Evolutionary conservation across 2,113 vertebrate genomes (phyloP).

Genomic region (Stegostoma tigrinum): DNA sequence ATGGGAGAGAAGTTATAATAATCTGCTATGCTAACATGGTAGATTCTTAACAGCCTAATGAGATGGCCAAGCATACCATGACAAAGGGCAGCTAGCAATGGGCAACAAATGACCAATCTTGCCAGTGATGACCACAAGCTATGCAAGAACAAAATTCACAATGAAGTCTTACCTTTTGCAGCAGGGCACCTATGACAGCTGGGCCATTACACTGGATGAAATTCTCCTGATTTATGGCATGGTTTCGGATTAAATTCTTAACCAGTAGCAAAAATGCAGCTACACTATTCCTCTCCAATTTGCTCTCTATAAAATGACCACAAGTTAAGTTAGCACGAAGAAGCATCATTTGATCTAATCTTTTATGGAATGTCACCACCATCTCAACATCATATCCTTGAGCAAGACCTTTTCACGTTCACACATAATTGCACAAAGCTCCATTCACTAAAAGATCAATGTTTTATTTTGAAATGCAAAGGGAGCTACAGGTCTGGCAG

Average conservation of each 20-base stretch:
- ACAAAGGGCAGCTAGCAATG: background rate
- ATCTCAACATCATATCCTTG: background rate
- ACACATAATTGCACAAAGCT: background rate
- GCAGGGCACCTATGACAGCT: constrained; percentile 75
- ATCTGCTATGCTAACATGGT: background rate
- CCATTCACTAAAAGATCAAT: background rate
- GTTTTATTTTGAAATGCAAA: background rate
- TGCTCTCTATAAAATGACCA: constrained; percentile 58
- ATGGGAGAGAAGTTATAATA: no score
- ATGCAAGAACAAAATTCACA: background rate
- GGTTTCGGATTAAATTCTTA: constrained; percentile 79
- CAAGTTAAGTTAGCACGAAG: background rate
- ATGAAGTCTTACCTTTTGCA: constrained; percentile 67
- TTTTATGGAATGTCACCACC: background rate
- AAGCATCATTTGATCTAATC: background rate
- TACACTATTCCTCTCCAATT: constrained; percentile 79
- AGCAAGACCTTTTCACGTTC: background rate
- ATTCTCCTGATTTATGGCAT: constrained; percentile 85
- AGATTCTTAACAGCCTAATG: background rate
- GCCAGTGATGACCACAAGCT: background rate
- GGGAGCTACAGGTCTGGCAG: background rate
- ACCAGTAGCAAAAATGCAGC: constrained; percentile 89
- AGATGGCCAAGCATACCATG: no score
- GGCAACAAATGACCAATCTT: background rate
- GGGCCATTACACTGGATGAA: constrained; percentile 84